These are phyloP conservation scores for Epizoanthus ramosus DNA, from an alignment of 92 coral and sea anemone genomes.

Conservation along the genomic window DNA sequence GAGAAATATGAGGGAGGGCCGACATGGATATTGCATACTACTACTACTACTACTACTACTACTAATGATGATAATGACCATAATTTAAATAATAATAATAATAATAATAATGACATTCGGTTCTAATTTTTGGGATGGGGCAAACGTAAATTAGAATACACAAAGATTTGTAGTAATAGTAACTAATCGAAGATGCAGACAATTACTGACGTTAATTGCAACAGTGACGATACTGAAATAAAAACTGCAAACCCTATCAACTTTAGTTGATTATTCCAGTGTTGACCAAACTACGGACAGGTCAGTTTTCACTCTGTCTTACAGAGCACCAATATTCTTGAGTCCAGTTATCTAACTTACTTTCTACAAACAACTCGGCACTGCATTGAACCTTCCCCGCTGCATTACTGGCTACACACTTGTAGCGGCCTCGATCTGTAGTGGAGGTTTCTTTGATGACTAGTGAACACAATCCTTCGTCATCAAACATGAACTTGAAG, in stretches of 20 bases:
- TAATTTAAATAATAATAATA: neutral
- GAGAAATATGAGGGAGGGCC: neutral
- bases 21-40: too few species aligned
- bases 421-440: constrained; percentile 94
- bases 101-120: neutral
- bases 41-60: too few species aligned
- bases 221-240: too few species aligned
- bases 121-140: too few species aligned
- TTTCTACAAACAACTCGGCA: constrained; percentile 92
- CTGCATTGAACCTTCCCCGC: constrained; percentile 97
- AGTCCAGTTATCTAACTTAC: constrained; percentile 49
- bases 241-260: too few species aligned
- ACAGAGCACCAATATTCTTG: neutral
- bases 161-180: too few species aligned
- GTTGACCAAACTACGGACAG: too few species aligned
- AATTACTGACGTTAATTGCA: too few species aligned
- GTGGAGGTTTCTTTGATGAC: constrained; percentile 82
- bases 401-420: constrained; percentile 95
- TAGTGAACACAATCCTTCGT: constrained; percentile 86
- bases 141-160: too few species aligned
- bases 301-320: neutral
- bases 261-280: too few species aligned
- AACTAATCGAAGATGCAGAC: too few species aligned
- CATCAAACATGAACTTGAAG: constrained; percentile 74
- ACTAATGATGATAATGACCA: neutral